Evolutionary conservation across 1,140 invertebrate species (phyloP), one percentile per base, ranked within the genome.

Genomic region (Ceratina australensis): DNA sequence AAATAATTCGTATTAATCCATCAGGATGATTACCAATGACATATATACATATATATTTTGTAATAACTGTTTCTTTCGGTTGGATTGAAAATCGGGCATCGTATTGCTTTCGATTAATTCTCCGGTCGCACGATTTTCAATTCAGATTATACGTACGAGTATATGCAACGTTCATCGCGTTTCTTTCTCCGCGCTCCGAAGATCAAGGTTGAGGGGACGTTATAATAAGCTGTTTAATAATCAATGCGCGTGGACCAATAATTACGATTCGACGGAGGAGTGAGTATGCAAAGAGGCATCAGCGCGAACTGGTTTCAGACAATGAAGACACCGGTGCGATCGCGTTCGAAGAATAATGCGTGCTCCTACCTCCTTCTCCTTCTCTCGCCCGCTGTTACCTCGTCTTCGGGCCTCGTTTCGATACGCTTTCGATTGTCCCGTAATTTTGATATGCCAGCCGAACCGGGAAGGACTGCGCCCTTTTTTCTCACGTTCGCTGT

Each of bases 401-500:
- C 15, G 26, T 42, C 52, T 24, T 56, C 20, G 79, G 49, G 64
- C 64, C 81, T 80, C 78, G 74, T 84, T 87, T 89, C 88, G 89
- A 92, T 91, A 89, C 84, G 87, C 86, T 87, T 85, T 87, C 87
- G 90, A 92, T 92, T 91, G 91, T 89, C 88, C 91, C 76, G 89
- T 87, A 90, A 92, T 92, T 92, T 92, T 89, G 91, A 92, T 92
- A 92, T 90, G 91, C 90, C 89, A 87, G 89, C 86, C 52, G 61
- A 63, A 68, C 63, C 77, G 72, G 63, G 61, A 63, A 72, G 52
- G 66, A 82, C 50, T 54, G 83, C 79, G 57, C 65, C 78, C 72
- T 79, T 87, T 76, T 88, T 89, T 88, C 88, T 86, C 86, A 89
- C 87, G 87, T 88, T 88, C 87, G 71, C 80, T 50, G 57, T 76